Percentiles rank a stretch among this genome's conserved stretches.
phyloP scores from a whole-genome alignment of 2,797 vertebrate species.

The Cossypha niveicapilla region DNA sequence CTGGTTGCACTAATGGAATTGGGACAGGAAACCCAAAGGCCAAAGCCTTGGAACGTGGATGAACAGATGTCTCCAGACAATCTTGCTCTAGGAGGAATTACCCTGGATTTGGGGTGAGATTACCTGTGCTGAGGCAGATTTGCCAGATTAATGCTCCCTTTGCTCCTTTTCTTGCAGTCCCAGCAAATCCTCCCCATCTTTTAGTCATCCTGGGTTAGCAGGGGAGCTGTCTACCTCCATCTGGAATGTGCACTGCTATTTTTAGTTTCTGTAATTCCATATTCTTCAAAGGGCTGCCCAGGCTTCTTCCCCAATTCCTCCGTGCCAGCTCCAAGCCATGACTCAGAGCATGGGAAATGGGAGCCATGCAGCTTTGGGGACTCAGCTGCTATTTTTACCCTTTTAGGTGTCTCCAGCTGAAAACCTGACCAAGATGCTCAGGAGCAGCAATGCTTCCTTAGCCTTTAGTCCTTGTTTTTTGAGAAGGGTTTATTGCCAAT shows the following conservation, averaged over 20 bases:
- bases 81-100: conserved; percentile 24
- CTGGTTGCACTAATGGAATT: background rate
- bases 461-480: background rate
- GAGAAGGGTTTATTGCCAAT: background rate
- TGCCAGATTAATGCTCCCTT: background rate
- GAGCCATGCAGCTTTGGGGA: background rate
- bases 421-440: background rate
- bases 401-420: background rate
- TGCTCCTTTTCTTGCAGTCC: background rate
- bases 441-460: background rate
- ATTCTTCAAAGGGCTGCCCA: conserved; percentile 10
- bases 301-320: background rate
- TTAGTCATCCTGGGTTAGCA: background rate
- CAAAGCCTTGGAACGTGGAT: background rate
- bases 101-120: conserved; percentile 17
- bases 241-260: background rate
- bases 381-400: background rate
- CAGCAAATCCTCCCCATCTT: background rate
- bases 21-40: background rate
- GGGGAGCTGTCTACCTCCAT: background rate
- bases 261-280: conserved; percentile 7
- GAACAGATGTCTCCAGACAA: conserved; percentile 21
- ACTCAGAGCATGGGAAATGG: background rate
- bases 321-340: background rate
- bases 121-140: conserved; percentile 15